Evolutionary conservation across 2,113 vertebrate genomes (phyloP).

Genomic region (Phrynosoma platyrhinos): DNA sequence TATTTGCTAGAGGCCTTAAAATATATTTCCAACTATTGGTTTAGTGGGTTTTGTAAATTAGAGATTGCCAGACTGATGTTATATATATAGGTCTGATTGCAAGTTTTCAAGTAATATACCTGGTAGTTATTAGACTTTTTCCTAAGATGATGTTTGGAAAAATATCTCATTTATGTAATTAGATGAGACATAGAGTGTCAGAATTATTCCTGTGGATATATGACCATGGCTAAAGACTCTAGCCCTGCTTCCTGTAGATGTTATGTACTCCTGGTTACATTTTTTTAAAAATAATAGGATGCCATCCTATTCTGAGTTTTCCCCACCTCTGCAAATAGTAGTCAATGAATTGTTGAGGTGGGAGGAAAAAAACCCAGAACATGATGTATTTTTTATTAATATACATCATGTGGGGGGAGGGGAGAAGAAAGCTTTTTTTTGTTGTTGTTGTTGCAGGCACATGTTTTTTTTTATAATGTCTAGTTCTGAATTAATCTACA

Average conservation of each 20-base stretch:
- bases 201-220: not conserved
- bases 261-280: not conserved
- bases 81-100: no score
- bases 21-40: no score
- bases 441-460: not conserved
- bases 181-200: not conserved
- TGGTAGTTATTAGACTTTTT: not conserved
- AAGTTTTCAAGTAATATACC: not conserved
- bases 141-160: not conserved
- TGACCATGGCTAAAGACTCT: not conserved
- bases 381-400: not conserved
- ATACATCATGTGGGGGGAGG: not conserved
- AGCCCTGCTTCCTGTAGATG: not conserved
- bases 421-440: no score
- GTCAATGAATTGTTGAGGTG: not conserved
- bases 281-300: not conserved
- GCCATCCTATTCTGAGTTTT: no score
- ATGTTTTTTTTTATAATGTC: not conserved
- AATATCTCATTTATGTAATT: not conserved
- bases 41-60: no score
- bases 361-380: no score
- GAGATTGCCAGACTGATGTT: no score
- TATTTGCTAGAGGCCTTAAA: no score
- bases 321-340: not conserved
- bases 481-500: not conserved